These are phyloP conservation scores for Hapalemur alaotrensis DNA, from an alignment of 2,797 vertebrate species.

Conservation along the genomic window DNA sequence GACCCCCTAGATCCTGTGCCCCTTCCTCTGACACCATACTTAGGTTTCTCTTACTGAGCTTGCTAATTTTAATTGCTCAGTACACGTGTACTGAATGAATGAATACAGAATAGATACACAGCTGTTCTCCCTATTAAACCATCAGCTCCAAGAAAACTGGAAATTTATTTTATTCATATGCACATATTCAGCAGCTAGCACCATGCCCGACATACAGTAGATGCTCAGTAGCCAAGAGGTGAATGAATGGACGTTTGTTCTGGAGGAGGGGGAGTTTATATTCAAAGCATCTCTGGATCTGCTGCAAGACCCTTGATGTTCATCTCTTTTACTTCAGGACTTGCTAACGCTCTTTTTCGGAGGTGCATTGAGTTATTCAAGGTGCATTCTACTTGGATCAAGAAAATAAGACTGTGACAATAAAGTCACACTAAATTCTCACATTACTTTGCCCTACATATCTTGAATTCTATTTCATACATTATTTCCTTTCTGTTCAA, in stretches of 20 bases:
- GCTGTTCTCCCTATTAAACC: background rate
- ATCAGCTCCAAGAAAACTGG: background rate
- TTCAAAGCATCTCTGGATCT: background rate
- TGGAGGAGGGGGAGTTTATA: background rate
- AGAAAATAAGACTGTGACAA: background rate
- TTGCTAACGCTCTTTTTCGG: background rate
- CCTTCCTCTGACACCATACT: background rate
- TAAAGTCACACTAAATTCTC: background rate
- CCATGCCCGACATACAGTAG: background rate
- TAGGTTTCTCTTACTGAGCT: background rate
- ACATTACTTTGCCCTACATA: background rate
- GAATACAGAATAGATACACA: background rate
- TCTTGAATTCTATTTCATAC: rapidly evolving
- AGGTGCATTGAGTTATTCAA: background rate
- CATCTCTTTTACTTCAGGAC: background rate
- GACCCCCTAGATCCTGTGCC: background rate
- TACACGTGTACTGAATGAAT: background rate
- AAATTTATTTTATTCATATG: background rate
- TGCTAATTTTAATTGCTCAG: background rate
- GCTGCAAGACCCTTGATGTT: background rate
- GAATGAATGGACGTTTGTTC: background rate
- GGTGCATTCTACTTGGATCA: background rate
- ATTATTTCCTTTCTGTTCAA: background rate
- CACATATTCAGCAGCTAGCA: background rate
- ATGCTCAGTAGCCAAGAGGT: background rate